Evolutionary conservation across 2,797 vertebrate species (phyloP), one percentile per base, ranked within the genome.

Genomic region (Cossypha polioptera): DNA sequence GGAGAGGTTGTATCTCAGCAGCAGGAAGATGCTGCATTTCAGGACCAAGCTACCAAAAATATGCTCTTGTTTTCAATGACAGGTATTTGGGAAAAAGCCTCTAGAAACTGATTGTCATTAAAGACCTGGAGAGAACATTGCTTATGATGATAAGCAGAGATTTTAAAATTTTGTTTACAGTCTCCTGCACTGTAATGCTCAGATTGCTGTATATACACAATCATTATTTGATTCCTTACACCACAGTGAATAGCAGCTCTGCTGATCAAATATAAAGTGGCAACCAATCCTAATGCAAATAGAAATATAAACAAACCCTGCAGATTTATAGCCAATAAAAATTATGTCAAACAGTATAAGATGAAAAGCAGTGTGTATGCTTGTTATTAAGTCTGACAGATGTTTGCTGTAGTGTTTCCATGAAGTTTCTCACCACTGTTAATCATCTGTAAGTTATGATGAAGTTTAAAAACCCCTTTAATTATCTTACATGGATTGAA

Each of bases 261-360:
- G 61, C 65, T 81, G 69, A 85, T 89, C 74, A 86, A 92, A 88
- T 24, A 50, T 43, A 51, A 88, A 62, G 84, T 17, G 17, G 79
- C 68, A 45, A 59, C 75, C 88, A 88, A 90, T 83, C 76, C 84
- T 71, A 90, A 86, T 4, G 7, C 76, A 92, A 81, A 72, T 1
- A 68, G 92, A 92, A 86, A 92, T 36, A 80, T 51, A 94, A 81
- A 91, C 31, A 66, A 95, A 94, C 62, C 58, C 65, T 29, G 78
- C 51, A 86, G 89, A 93, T 94, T 96, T 96, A 90, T 74, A 92
- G 92, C 72, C 92, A 96, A 95, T 96, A 91, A 90, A 92, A 94
- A 86, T 79, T 59, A 91, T 65, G 88, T 68, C 71, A 71, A 58
- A 83, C 31, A 43, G 67, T 10, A 1, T 26, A 65, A 72, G 76